Evolutionary conservation across 1,140 invertebrate genomes (phyloP), one percentile per base, ranked within the genome.

Genomic region (Anastatus disparis): DNA sequence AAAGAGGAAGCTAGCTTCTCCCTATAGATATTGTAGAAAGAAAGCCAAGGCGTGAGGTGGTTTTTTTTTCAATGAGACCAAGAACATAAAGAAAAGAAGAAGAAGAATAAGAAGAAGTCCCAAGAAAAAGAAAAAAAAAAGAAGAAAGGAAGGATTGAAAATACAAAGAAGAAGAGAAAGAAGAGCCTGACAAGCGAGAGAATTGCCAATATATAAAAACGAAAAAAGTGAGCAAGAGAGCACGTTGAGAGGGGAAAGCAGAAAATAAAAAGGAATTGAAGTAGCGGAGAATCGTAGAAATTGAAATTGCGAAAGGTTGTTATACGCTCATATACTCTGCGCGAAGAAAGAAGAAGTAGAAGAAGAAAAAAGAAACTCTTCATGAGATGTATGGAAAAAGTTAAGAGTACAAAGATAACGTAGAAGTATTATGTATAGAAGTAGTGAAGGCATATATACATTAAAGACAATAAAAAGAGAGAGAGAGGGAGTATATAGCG

Each of bases 121-220:
- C n/a, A n/a, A n/a, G n/a, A n/a, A n/a, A n/a, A n/a, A n/a, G n/a
- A n/a, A n/a, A n/a, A n/a, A n/a, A n/a, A n/a, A n/a, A n/a, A n/a
- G n/a, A n/a, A n/a, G n/a, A n/a, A n/a, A n/a, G 46, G 48, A 48
- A 52, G 46, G 26, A 35, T 50, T 63, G 35, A 63, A 50, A 63
- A 65, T 52, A 65, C 46, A 53, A 53, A 40, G 48, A 27, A 17
- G 15, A 26, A 65, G 20, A 13, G 38, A 12, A 26, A 42, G 6
- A 29, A 15, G 38, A 13, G 35, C 4, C 31, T 42, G 56, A 38
- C 56, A 24, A 15, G n/a, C 12, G 6, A 15, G 29, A 15, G 8
- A 22, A 35, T 17, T n/a, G 52, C 27, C 52, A 2, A 55, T 17
- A 42, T 42, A 44, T 13, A 24, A 40, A 42, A n/a, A 13, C 20